Evolutionary conservation across 2,888 invertebrate genomes (phyloP), one percentile per base, ranked within the genome.

Genomic region (Ditula angustiorana): DNA sequence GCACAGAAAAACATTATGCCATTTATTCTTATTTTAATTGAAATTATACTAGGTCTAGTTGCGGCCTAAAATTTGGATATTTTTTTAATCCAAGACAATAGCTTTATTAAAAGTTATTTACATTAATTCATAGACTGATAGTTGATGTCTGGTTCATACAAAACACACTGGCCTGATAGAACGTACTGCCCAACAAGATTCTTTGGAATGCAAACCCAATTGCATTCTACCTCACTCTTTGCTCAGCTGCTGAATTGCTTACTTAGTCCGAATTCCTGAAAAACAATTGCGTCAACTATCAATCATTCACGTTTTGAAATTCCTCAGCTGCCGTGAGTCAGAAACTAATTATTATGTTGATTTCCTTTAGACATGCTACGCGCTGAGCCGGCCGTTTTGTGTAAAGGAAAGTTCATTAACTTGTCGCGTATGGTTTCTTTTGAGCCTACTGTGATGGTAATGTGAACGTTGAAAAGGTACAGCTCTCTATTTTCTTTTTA

Each of bases 311-410:
- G 30, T 37, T 62, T 47, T 46, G 69, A 68, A 69, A 68, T 72
- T 69, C 59, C 67, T 53, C 60, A 68, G 70, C 66, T 67, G 67
- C 66, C 62, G 73, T 62, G 58, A 66, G 56, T 66, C 57, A 52
- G 59, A 37, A 44, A 53, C 58, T 62, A 72, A 81, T 82, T 82
- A 76, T 79, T 78, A 85, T 84, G 81, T 76, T 82, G 77, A 86
- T 86, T 78, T 67, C 67, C 67, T 73, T 75, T 74, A 69, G 80
- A 76, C 73, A 76, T 74, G 75, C 72, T 67, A 62, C 69, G 53
- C 55, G 62, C 50, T 59, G 53, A 50, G 62, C 53, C 57, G 30
- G 24, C 24, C 63, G 46, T 65, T 67, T 58, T 66, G 47, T 65
- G 62, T 41, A 74, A 69, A 68, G 67, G 67, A 73, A 75, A 77